phyloP scores from a whole-genome alignment of 2,888 invertebrate genomes.

The Sminthurinus aureus region DNA sequence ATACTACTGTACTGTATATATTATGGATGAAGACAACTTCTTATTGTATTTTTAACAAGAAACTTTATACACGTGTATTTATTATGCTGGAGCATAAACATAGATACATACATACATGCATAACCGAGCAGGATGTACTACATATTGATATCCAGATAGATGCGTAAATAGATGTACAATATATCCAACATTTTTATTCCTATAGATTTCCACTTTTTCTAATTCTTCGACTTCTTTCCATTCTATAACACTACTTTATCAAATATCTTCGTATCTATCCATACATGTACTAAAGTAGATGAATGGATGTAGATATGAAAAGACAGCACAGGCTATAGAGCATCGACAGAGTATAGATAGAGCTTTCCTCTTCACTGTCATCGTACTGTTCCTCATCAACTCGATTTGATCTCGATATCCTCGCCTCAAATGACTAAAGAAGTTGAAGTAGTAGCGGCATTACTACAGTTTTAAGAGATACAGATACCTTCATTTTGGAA shows the following conservation, averaged over 20 bases:
- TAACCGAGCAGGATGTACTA: no score
- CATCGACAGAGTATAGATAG: no score
- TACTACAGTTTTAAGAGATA: no score
- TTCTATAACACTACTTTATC: not conserved
- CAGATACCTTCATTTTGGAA: no score
- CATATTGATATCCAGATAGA: no score
- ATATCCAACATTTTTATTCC: not conserved
- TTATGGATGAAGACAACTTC: not conserved
- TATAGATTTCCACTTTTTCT: not conserved
- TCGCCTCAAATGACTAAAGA: not conserved
- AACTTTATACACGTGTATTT: not conserved
- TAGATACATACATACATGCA: no score
- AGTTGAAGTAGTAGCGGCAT: no score
- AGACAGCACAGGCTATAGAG: no score
- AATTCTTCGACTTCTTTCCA: not conserved
- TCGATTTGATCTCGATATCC: not conserved
- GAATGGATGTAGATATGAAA: not conserved
- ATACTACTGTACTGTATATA: no score
- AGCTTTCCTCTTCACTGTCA: not conserved
- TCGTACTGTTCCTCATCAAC: not conserved
- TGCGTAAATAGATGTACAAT: not conserved
- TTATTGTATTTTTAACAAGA: not conserved
- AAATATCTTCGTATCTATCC: not conserved
- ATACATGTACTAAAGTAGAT: not conserved
- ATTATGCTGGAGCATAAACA: not conserved